A percentile compares a stretch with the other conserved stretches of the same genome.
These are phyloP conservation scores for Maniola hyperantus DNA, from an alignment of 2,888 invertebrate genomes.

Conservation along the genomic window DNA sequence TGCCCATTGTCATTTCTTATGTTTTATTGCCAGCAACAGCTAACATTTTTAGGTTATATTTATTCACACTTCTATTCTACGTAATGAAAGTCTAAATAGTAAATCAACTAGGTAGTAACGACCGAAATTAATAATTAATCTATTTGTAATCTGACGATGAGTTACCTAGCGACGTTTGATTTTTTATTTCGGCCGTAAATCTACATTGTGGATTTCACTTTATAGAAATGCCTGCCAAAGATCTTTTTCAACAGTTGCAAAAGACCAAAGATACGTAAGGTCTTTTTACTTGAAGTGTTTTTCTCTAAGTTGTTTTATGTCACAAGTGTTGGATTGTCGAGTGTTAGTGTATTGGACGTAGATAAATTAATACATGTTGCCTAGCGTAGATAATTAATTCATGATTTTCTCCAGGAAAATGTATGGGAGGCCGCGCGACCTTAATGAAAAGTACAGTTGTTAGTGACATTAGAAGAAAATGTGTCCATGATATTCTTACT, in stretches of 20 bases:
- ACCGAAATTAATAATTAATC: too few relatives aligned
- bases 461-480: too few relatives aligned
- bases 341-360: conserved; percentile 28
- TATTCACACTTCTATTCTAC: too few relatives aligned
- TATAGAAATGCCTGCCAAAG: conserved; percentile 12
- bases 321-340: conserved; percentile 28
- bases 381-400: conserved; percentile 29
- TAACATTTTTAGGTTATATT: too few relatives aligned
- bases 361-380: conserved; percentile 29
- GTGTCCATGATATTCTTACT: too few relatives aligned
- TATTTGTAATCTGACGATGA: too few relatives aligned
- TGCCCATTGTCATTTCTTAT: too few relatives aligned
- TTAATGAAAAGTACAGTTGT: not conserved
- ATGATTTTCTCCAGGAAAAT: conserved; percentile 23
- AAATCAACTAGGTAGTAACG: too few relatives aligned
- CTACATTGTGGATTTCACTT: not conserved
- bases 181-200: not conserved
- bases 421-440: conserved; percentile 24
- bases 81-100: too few relatives aligned
- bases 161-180: too few relatives aligned
- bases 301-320: not conserved
- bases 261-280: conserved; percentile 13
- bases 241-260: not conserved
- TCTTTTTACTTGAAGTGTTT: conserved; percentile 2
- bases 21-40: too few relatives aligned